A percentile compares a stretch with the other conserved stretches of the same genome.
phyloP scores from a whole-genome alignment of 2,113 vertebrate species.

The Nesoenas mayeri region DNA sequence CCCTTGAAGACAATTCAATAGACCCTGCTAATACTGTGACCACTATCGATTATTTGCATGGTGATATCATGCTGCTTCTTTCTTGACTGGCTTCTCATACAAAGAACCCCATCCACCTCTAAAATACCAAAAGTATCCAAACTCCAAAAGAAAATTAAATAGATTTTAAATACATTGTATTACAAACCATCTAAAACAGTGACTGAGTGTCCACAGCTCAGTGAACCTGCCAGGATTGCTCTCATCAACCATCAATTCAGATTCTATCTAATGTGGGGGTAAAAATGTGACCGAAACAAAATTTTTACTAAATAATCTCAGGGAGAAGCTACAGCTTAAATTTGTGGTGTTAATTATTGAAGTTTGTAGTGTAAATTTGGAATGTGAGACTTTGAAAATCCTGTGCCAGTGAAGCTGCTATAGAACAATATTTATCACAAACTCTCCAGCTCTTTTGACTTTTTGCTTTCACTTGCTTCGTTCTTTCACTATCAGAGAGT shows the following conservation, averaged over 20 bases:
- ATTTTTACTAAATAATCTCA: neutral
- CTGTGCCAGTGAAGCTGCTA: neutral
- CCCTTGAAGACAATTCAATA: slow-evolving; percentile 30
- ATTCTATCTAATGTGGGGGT: neutral
- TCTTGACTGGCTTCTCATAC: neutral
- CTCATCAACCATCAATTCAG: neutral
- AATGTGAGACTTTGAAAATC: neutral
- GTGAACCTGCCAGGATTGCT: neutral
- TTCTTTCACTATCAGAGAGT: neutral
- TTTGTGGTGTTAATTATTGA: neutral
- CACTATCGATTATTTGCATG: neutral
- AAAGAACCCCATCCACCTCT: neutral
- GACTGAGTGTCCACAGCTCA: neutral
- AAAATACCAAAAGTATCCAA: neutral
- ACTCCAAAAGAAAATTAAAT: neutral
- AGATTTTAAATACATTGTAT: neutral
- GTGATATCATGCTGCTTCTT: fast-evolving
- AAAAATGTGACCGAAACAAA: neutral
- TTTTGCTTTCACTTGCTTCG: neutral
- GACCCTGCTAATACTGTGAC: neutral
- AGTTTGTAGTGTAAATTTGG: neutral
- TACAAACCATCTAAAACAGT: neutral
- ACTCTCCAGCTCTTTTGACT: neutral
- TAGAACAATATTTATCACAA: neutral
- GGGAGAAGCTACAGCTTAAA: neutral